A percentile compares a stretch with the other conserved stretches of the same genome.
These are phyloP conservation scores for Oryzias dopingdopingensis DNA, from an alignment of 2,797 vertebrate genomes.

Conservation along the genomic window DNA sequence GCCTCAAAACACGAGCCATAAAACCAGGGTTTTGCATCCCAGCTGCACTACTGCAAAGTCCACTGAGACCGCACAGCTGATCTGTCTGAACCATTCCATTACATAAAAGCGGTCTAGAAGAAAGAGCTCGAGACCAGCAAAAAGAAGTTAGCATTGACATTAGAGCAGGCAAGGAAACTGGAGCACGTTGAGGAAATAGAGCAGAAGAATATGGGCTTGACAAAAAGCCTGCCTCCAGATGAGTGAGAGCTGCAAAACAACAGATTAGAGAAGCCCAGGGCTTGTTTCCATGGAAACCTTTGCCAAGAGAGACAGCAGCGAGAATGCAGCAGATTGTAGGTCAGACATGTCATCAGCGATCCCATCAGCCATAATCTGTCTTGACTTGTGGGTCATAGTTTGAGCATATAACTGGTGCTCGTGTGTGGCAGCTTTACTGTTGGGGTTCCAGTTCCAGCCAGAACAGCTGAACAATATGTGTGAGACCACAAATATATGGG, in stretches of 20 bases:
- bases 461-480: background rate
- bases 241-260: slow-evolving; percentile 73
- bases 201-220: slow-evolving; percentile 80
- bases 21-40: background rate
- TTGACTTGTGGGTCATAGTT: slow-evolving; percentile 66
- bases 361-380: slow-evolving; percentile 70
- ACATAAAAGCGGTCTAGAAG: slow-evolving; percentile 6
- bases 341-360: slow-evolving; percentile 72
- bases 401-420: slow-evolving; percentile 57
- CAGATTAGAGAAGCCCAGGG: slow-evolving; percentile 72
- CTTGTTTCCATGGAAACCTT: slow-evolving; percentile 85
- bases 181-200: slow-evolving; percentile 74
- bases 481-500: background rate
- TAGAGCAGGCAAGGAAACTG: background rate
- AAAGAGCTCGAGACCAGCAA: background rate
- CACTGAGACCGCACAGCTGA: background rate
- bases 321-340: slow-evolving; percentile 72
- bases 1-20: too few relatives aligned
- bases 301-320: slow-evolving; percentile 65
- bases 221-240: slow-evolving; percentile 77
- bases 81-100: background rate
- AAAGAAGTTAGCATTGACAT: slow-evolving; percentile 3
- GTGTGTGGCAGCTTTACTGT: slow-evolving; percentile 46
- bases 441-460: slow-evolving; percentile 4
- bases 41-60: background rate